These are phyloP conservation scores for Cryptotis parvus DNA, from an alignment of 2,113 vertebrate species.

Conservation along the genomic window DNA sequence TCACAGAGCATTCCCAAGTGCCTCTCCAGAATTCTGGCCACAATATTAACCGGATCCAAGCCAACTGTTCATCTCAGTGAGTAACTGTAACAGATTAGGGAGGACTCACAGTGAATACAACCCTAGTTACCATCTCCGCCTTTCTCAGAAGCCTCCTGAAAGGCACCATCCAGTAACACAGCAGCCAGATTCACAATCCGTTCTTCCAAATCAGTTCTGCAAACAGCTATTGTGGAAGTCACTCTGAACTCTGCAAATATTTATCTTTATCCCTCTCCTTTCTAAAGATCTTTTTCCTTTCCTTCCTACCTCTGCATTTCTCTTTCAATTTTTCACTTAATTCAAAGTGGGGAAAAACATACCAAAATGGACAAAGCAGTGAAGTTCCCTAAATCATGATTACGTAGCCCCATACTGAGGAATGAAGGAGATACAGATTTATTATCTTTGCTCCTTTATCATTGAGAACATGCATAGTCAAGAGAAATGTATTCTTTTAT, in stretches of 20 bases:
- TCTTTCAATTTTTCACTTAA: not conserved
- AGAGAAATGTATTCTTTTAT: not conserved
- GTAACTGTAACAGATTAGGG: not conserved
- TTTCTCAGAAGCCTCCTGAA: not conserved
- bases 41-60: not conserved
- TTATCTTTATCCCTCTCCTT: not conserved
- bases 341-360: not conserved
- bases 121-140: not conserved
- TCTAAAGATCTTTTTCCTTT: not conserved
- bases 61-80: not conserved
- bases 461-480: fast-evolving
- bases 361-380: not conserved
- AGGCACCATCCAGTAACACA: not conserved
- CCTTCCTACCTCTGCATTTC: not conserved
- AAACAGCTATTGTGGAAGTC: fast-evolving
- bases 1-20: no score
- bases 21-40: not conserved
- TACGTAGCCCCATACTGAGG: not conserved
- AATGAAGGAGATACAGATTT: not conserved
- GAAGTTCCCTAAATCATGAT: not conserved
- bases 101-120: not conserved
- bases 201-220: not conserved
- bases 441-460: not conserved
- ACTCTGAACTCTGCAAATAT: not conserved
- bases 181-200: not conserved